Percentiles rank a stretch among this genome's conserved stretches.
These are phyloP conservation scores for Dysmachus trigonus DNA, from an alignment of 2,888 invertebrate genomes.

Conservation along the genomic window DNA sequence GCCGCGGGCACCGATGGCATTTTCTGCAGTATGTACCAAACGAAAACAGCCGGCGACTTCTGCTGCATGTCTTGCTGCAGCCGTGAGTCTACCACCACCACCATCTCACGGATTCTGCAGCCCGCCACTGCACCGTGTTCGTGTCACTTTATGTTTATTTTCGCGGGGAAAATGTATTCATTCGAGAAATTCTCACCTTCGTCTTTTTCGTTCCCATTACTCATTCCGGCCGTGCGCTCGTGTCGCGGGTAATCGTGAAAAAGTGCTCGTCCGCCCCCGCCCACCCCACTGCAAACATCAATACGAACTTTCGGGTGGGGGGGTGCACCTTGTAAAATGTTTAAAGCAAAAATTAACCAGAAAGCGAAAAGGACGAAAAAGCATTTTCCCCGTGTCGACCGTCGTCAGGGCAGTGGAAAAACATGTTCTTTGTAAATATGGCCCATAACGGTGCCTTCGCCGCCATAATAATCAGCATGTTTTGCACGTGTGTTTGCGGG, in stretches of 20 bases:
- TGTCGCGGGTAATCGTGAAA: neutral
- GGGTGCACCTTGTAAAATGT: neutral
- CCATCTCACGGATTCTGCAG: neutral
- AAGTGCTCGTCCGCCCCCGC: neutral
- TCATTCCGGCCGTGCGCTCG: neutral
- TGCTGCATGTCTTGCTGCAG: neutral
- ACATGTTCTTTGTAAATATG: conserved; percentile 17
- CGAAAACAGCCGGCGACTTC: neutral
- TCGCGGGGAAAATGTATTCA: neutral
- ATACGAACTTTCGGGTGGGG: neutral
- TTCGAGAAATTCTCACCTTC: neutral
- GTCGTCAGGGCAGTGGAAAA: neutral
- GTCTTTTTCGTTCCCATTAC: neutral
- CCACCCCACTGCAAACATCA: neutral
- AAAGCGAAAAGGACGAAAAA: neutral
- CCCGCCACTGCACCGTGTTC: neutral
- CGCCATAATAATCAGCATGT: neutral
- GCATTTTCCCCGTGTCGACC: conserved; percentile 3
- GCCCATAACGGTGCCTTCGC: conserved; percentile 29
- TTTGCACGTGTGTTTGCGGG: conserved; percentile 24
- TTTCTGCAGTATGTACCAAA: neutral
- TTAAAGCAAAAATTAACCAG: neutral
- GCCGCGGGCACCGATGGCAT: neutral
- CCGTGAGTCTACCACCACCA: neutral
- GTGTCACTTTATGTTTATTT: neutral